These are phyloP conservation scores for Drosophila fulvimacula DNA, from an alignment of 2,888 invertebrate genomes.

Conservation along the genomic window DNA sequence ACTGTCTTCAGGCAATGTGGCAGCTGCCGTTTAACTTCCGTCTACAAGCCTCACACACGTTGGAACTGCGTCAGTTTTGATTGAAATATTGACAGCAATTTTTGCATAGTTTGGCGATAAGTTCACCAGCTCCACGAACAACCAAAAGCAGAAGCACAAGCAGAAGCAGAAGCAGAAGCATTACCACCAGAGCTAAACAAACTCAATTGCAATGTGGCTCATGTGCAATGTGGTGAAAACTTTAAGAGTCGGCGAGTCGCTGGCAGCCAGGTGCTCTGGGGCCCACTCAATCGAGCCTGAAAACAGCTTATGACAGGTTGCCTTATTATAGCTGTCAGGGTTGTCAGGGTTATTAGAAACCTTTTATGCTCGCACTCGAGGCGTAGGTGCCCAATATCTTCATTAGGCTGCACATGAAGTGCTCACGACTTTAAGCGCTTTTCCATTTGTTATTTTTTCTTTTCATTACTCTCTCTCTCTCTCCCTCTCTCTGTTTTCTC, in stretches of 20 bases:
- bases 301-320: slow-evolving; percentile 77
- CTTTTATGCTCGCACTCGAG: slow-evolving; percentile 7
- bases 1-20: slow-evolving; percentile 38
- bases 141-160: not conserved
- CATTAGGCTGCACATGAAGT: slow-evolving; percentile 48
- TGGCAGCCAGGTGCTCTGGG: slow-evolving; percentile 4
- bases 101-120: slow-evolving; percentile 71
- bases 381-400: slow-evolving; percentile 56
- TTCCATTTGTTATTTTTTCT: slow-evolving; percentile 34
- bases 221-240: slow-evolving; percentile 68
- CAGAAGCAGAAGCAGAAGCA: not conserved
- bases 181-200: slow-evolving; percentile 28
- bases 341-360: slow-evolving; percentile 64
- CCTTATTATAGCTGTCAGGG: slow-evolving; percentile 76
- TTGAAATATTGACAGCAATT: slow-evolving; percentile 74
- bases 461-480: not conserved
- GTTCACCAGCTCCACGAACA: slow-evolving; percentile 18
- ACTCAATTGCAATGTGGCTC: slow-evolving; percentile 43
- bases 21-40: slow-evolving; percentile 63
- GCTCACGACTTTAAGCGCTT: slow-evolving; percentile 60
- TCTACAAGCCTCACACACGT: slow-evolving; percentile 20
- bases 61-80: slow-evolving; percentile 65
- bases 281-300: slow-evolving; percentile 62
- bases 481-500: not conserved
- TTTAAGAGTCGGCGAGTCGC: slow-evolving; percentile 28